Evolutionary conservation across 2,113 vertebrate species (phyloP), one percentile per base, ranked within the genome.

Genomic region (Sturnira hondurensis): DNA sequence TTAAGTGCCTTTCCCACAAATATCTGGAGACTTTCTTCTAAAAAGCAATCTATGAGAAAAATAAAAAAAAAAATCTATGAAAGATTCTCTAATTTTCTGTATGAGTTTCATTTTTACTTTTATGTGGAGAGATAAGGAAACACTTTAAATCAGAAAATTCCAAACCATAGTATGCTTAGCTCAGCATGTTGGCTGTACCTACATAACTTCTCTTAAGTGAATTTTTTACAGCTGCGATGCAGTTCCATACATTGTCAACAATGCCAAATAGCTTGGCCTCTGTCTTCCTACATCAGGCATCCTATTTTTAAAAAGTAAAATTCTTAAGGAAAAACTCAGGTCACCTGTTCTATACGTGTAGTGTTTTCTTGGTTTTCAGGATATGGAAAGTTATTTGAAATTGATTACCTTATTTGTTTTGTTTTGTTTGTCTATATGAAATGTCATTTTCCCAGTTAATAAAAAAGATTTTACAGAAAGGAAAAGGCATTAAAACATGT

Each of bases 81-180:
- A 71, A 33, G 50, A 81, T 56, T 81, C n/a, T 17, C 61, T 86
- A 43, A 41, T 58, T 61, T 82, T 56, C 3, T 61, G 3, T 38
- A 15, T 63, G 31, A n/a, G 26, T 82, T 93, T 87, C 65, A 50
- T 87, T 84, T 91, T 84, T 84, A 58, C 70, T 89, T 95, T 86
- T 88, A 63, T 68, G 58, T 65, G 31, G 13, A 36, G 19, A 96
- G 67, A 78, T 78, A 52, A 88, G 81, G 54, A 80, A 89, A 87
- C 16, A 50, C 86, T 89, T 83, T 26, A 24, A 83, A 58, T 77
- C 0, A 4, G 86, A 89, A 91, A 89, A 78, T 81, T 80, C 47
- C 16, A 17, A 68, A 81, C 67, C 14, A 2, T 12, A 10, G 36
- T 41, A 26, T 19, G 38, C 76, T 94, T 56, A 96, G 61, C 50